Evolutionary conservation across 30 jellyfish, hydroid and myxozoan species (phyloP), one percentile per base, ranked within the genome.

Genomic region (Clytia hemisphaerica): DNA sequence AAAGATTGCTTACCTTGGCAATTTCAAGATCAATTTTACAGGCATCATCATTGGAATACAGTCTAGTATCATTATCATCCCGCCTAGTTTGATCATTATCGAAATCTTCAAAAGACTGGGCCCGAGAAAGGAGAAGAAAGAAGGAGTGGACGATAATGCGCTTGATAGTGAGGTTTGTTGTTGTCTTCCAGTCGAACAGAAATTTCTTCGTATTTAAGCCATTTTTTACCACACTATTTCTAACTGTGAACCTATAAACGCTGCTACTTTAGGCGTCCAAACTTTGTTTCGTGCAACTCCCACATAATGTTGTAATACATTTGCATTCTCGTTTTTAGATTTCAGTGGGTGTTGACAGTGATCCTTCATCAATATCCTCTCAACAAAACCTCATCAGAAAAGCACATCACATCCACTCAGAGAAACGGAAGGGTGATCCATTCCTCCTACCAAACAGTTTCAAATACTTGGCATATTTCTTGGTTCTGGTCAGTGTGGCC

Each of bases 31-130:
- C 55, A 79, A 74, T 55, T 75, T 45, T 50, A 84, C 74, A 21
- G 89, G 85, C 19, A 44, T 84, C 9, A 22, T 74, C 5, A 76
- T 84, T 67, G 95, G 91, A 2, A 75, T 84, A 12, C 92, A 84
- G 61, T 75, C 91, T 10, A 76, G 92, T 9, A 37, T 84, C 24
- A 76, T 84, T 24, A 87, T 84, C 37, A 45, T 84, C 19, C 95
- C 95, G 1, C 58, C 83, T 5, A 84, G 73, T 40, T 44, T 63
- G 34, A 57, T 60, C 18, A 54, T 84, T 15, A 82, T 63, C 22
- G 67, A 71, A 78, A n/a, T 77, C 47, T 84, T 84, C 54, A 55
- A 92, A 48, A 57, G 70, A 21, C 35, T 57, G 16, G 30, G n/a
- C 38, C 71, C 55, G 0, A 66, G 19, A 9, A 57, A 57, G 35